These are phyloP conservation scores for Psophia crepitans DNA, from an alignment of 2,113 vertebrate species.

Conservation along the genomic window DNA sequence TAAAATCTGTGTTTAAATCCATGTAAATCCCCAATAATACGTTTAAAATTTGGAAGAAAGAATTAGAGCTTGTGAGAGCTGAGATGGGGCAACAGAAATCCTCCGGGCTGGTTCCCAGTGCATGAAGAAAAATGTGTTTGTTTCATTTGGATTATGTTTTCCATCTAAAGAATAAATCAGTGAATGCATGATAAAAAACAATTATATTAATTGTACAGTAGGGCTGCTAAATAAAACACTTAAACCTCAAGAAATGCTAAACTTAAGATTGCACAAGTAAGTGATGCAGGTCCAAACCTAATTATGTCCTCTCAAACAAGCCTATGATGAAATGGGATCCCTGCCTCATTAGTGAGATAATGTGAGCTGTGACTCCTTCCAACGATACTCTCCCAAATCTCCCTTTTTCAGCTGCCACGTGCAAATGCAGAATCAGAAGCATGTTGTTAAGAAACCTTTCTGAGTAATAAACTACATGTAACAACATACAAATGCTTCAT, in stretches of 20 bases:
- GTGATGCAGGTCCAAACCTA: background rate
- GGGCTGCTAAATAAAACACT: constrained; percentile 20
- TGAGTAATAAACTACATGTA: background rate
- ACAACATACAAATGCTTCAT: background rate
- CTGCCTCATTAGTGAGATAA: background rate
- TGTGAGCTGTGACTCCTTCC: background rate
- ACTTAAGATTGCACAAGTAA: background rate
- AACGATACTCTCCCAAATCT: background rate
- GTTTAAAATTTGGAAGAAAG: background rate
- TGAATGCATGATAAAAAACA: background rate
- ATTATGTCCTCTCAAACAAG: background rate
- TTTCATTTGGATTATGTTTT: background rate
- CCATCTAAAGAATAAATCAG: background rate
- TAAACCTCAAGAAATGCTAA: constrained; percentile 18
- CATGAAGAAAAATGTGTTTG: background rate
- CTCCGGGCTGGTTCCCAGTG: background rate
- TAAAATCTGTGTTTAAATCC: background rate
- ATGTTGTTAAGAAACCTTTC: background rate
- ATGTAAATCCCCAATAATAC: background rate
- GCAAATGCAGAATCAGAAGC: background rate
- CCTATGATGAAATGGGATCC: background rate
- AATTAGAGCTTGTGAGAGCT: background rate
- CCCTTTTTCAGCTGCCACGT: background rate
- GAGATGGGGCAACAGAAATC: background rate
- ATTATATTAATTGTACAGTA: background rate